Conservation (phyloP, 1,140 invertebrate genomes). For the Sipha flava region DNA sequence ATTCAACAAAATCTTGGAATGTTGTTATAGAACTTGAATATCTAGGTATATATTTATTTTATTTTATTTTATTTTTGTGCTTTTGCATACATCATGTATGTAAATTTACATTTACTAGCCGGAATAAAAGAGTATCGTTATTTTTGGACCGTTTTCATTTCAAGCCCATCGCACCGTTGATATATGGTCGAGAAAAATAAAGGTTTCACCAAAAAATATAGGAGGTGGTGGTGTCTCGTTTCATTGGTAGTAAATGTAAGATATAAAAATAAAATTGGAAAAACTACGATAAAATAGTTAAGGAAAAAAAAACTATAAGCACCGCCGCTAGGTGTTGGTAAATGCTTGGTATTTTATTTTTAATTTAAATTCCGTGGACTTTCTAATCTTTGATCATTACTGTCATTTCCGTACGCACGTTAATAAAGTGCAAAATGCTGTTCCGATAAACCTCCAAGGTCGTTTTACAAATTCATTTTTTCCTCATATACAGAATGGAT, state of each 20-base stretch:
- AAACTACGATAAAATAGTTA: not conserved
- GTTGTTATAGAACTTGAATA: not conserved
- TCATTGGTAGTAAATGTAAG: not conserved
- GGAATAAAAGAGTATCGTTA: slow-evolving; percentile 12
- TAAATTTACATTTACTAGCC: not conserved
- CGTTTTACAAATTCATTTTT: slow-evolving; percentile 8
- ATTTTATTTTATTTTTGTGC: not conserved
- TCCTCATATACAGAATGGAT: not conserved
- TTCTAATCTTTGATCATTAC: not conserved
- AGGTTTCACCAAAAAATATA: not conserved
- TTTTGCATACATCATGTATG: not conserved
- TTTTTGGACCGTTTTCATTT: slow-evolving; percentile 25
- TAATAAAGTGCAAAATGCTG: slow-evolving; percentile 27
- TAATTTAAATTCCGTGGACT: not conserved
- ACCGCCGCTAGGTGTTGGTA: not conserved
- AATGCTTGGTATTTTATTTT: not conserved
- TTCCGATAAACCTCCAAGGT: not conserved
- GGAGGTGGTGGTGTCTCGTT: not conserved
- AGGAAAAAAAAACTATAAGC: not conserved
- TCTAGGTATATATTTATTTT: not conserved
- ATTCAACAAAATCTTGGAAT: not conserved
- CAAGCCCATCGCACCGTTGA: not conserved
- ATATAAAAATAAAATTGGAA: not conserved
- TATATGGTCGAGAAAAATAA: slow-evolving; percentile 20
- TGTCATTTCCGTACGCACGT: not conserved